Evolutionary conservation across 2,888 invertebrate species (phyloP).

Genomic region (Neoitamus cyanurus): DNA sequence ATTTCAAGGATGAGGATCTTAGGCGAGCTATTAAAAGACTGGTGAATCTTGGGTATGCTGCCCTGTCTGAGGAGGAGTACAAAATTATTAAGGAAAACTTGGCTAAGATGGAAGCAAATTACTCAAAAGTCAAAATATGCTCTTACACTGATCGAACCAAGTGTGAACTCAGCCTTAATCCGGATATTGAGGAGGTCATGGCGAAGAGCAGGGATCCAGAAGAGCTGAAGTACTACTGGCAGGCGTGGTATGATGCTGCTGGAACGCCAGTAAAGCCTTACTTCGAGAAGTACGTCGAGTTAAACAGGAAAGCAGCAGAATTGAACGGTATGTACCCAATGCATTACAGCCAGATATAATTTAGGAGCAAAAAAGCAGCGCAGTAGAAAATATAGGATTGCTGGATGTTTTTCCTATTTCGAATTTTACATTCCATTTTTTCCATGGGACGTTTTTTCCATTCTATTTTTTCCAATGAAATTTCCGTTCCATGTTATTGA

Average conservation of each 20-base stretch:
- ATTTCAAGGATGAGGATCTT: conserved; percentile 75
- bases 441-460: too few species aligned
- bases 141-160: conserved; percentile 72
- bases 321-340: conserved; percentile 70
- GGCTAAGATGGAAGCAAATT: conserved; percentile 80
- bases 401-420: too few species aligned
- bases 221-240: conserved; percentile 82
- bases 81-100: conserved; percentile 72
- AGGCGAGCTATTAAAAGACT: conserved; percentile 81
- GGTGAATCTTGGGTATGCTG: conserved; percentile 78
- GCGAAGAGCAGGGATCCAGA: conserved; percentile 78
- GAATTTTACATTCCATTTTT: too few species aligned
- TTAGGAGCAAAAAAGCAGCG: not conserved
- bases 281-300: conserved; percentile 75
- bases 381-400: too few species aligned
- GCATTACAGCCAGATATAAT: not conserved
- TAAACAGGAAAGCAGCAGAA: conserved; percentile 78
- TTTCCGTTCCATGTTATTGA: too few species aligned
- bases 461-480: too few species aligned
- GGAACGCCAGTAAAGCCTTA: conserved; percentile 73
- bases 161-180: conserved; percentile 79
- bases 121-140: conserved; percentile 82
- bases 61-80: conserved; percentile 76
- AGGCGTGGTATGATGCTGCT: conserved; percentile 81
- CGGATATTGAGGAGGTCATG: conserved; percentile 78